These are phyloP conservation scores for Scelioninae gen. 1 DNA, from an alignment of 2,888 invertebrate genomes.

Conservation along the genomic window DNA sequence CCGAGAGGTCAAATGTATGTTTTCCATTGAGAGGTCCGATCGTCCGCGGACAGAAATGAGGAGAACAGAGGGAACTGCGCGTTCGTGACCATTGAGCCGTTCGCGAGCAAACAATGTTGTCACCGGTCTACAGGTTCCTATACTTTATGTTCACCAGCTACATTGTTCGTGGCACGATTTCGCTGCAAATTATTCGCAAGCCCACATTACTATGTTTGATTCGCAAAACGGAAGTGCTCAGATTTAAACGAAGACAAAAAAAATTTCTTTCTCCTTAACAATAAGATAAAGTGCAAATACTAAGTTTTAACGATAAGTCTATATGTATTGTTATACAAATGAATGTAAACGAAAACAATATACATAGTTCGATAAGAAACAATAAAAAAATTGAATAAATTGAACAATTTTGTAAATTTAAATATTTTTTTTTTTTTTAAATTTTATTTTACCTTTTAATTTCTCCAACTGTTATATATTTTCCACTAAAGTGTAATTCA, in stretches of 20 bases:
- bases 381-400: too few species aligned
- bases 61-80: slow-evolving; percentile 30
- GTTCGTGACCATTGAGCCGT: slow-evolving; percentile 77
- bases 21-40: slow-evolving; percentile 39
- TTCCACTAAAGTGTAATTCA: too few species aligned
- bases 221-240: slow-evolving; percentile 48
- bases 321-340: too few species aligned
- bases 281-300: not conserved
- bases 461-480: too few species aligned
- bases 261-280: not conserved
- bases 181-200: slow-evolving; percentile 54
- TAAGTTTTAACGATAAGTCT: too few species aligned
- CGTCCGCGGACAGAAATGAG: slow-evolving; percentile 30
- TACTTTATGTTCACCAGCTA: slow-evolving; percentile 77
- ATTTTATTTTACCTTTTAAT: too few species aligned
- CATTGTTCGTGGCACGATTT: slow-evolving; percentile 82
- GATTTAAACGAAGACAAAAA: slow-evolving; percentile 37
- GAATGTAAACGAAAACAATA: too few species aligned
- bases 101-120: slow-evolving; percentile 82
- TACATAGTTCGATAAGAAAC: too few species aligned
- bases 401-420: too few species aligned
- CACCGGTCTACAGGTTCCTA: slow-evolving; percentile 72
- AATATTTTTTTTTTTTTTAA: too few species aligned
- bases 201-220: slow-evolving; percentile 30
- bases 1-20: slow-evolving; percentile 32